Evolutionary conservation across 2,113 vertebrate species (phyloP), one percentile per base, ranked within the genome.

Genomic region (Narcine bancroftii): DNA sequence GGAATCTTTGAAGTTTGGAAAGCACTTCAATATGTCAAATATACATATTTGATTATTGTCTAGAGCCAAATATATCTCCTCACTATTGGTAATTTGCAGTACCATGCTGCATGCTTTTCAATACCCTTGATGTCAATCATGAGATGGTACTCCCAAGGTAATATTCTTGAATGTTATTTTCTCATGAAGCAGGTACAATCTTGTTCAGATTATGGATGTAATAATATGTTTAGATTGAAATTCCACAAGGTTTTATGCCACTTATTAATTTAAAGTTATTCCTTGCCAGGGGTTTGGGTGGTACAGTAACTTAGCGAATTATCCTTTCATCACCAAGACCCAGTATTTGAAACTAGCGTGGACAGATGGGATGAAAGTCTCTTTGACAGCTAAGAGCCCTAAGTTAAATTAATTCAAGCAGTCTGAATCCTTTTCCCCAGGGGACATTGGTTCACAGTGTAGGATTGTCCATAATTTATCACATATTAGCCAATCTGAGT

Each of bases 361-460:
- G 81, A 87, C 81, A 87, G 81, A 87, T 87, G 81, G 81, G 81
- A 87, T 87, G 81, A 87, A 87, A 87, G 81, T 36, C 81, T 60
- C 50, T 87, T 87, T 87, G 81, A 87, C 81, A 63, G 81, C 53
- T 87, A 60, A 87, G 81, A 87, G 53, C 33, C 53, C 53, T 87
- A 87, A 87, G 81, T 87, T 87, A 87, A 36, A 87, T 60, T 87
- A 87, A 60, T 87, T 87, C n/a, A 87, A 53, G 81, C 81, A 87
- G 81, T 60, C 81, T 87, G 81, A 87, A 87, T 87, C 81, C 50
- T 36, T 60, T 87, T 60, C 53, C 81, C 81, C 29, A n/a, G 53
- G 53, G 81, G 15, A 60, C 53, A 60, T 19, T 6, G n/a, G 81
- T 39, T 87, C 81, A 87, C 53, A 60, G 81, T 36, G 81, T 17